phyloP scores from a whole-genome alignment of 2,797 vertebrate species.

The Microhierax caerulescens region DNA sequence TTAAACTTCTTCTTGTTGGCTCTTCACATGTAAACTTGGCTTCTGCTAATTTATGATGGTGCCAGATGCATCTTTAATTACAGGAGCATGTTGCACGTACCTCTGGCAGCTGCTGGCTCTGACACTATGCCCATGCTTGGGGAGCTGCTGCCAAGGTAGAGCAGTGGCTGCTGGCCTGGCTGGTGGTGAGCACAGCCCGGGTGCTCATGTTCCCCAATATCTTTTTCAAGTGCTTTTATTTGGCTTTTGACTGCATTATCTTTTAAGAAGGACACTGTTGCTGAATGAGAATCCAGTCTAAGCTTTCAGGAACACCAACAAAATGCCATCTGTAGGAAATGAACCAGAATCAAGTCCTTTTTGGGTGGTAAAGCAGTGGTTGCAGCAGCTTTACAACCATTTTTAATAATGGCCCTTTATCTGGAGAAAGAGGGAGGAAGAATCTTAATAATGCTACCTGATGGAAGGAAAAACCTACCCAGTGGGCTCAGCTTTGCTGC shows the following conservation, averaged over 20 bases:
- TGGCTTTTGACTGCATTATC: background rate
- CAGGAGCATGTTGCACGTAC: background rate
- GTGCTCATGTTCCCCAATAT: background rate
- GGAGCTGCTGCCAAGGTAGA: background rate
- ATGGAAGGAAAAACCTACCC: background rate
- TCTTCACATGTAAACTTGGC: background rate
- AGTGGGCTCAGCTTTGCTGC: background rate
- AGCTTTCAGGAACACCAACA: background rate
- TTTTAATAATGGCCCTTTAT: background rate
- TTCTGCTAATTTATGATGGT: background rate
- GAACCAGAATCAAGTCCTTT: background rate
- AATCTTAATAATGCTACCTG: background rate
- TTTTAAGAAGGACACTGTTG: background rate
- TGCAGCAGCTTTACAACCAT: background rate
- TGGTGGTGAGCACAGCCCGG: background rate
- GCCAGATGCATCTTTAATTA: background rate
- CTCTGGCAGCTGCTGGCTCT: background rate
- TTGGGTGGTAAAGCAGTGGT: background rate
- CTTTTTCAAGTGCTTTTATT: background rate
- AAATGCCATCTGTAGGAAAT: background rate
- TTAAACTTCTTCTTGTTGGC: background rate
- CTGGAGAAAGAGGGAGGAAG: background rate
- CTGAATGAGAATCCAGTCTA: background rate
- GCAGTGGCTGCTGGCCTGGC: background rate
- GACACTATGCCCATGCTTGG: fast-evolving